phyloP scores from a whole-genome alignment of 1,140 invertebrate species.

The Hycleus cichorii region DNA sequence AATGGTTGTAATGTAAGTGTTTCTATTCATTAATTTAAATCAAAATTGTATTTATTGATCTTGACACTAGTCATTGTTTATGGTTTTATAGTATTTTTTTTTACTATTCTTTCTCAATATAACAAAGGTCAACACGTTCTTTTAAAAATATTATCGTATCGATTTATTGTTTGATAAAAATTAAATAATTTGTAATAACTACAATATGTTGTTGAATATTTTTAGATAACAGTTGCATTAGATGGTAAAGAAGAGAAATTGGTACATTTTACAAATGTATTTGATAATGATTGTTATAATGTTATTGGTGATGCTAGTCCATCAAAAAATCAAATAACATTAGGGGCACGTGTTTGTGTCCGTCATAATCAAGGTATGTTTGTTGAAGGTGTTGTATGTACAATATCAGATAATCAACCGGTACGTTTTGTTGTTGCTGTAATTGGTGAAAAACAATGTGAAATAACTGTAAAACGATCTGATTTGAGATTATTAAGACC shows the following conservation, averaged over 20 bases:
- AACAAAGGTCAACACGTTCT: no score
- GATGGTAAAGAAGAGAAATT: constrained; percentile 58
- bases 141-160: background rate
- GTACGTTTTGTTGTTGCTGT: constrained; percentile 74
- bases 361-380: constrained; percentile 57
- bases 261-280: constrained; percentile 57
- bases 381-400: constrained; percentile 74
- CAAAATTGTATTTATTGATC: background rate
- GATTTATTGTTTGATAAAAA: background rate
- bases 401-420: constrained; percentile 56
- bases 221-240: constrained; percentile 64
- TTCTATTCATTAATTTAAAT: background rate
- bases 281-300: constrained; percentile 72
- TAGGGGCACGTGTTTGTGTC: constrained; percentile 46
- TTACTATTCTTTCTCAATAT: no score
- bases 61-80: no score
- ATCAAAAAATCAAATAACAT: constrained; percentile 61
- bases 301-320: constrained; percentile 92
- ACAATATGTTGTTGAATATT: constrained; percentile 1
- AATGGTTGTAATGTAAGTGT: constrained; percentile 44
- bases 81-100: background rate
- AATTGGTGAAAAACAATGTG: constrained; percentile 43
- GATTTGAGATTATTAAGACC: constrained; percentile 84
- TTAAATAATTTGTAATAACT: background rate
- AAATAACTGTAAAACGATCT: constrained; percentile 63